Conservation (phyloP, 1,140 invertebrate genomes). For the Philaenus spumarius region DNA sequence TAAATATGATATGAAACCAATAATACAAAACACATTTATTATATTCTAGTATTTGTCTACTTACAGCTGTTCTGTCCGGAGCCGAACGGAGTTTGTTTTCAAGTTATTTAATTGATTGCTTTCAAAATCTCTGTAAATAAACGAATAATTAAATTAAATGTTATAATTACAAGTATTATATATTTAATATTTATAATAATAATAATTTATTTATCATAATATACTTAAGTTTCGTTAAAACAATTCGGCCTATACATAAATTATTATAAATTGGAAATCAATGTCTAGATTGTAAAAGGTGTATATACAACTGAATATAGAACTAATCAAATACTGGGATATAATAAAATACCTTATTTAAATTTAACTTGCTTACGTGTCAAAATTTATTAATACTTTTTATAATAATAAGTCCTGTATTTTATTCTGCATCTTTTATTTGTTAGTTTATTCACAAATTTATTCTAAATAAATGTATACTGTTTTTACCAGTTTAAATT, state of each 20-base stretch:
- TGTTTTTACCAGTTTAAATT: too few relatives aligned
- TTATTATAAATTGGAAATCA: not conserved
- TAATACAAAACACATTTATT: too few relatives aligned
- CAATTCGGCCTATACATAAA: not conserved
- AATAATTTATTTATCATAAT: not conserved
- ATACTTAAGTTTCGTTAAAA: not conserved
- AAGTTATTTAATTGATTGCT: conserved; percentile 47
- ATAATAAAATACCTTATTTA: too few relatives aligned
- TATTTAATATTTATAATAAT: not conserved
- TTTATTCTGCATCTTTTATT: not conserved
- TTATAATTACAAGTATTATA: not conserved
- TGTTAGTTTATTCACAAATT: not conserved
- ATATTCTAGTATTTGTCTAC: conserved; percentile 35
- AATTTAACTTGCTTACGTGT: too few relatives aligned
- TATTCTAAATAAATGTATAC: too few relatives aligned
- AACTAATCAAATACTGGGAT: too few relatives aligned
- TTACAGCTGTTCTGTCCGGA: conserved; percentile 51
- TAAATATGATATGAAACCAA: not conserved
- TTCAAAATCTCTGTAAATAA: conserved; percentile 46
- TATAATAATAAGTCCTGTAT: not conserved
- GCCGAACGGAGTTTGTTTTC: conserved; percentile 43
- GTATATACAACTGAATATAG: too few relatives aligned
- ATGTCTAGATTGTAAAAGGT: not conserved
- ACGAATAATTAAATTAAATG: conserved; percentile 1
- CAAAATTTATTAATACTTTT: too few relatives aligned